Evolutionary conservation across 2,797 vertebrate species (phyloP).

Genomic region (Myotis planiceps): DNA sequence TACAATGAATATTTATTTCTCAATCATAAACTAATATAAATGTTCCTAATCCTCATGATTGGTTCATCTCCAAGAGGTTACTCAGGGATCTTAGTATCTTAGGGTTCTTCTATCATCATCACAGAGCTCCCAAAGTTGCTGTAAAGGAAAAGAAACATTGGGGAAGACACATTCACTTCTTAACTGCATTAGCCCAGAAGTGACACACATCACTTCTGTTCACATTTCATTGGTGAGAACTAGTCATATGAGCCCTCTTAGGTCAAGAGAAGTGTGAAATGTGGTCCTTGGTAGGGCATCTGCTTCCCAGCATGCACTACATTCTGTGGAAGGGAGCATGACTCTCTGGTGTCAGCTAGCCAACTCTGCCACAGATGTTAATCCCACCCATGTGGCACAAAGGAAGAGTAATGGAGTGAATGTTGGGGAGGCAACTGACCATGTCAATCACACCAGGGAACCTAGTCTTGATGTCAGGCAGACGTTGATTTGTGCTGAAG

Average conservation of each 20-base stretch:
- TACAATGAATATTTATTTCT: slow-evolving; percentile 31
- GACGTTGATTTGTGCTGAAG: slow-evolving; percentile 56
- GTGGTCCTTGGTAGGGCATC: background rate
- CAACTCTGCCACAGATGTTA: slow-evolving; percentile 38
- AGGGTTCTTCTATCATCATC: background rate
- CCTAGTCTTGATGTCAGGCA: slow-evolving; percentile 24
- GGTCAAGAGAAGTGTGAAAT: background rate
- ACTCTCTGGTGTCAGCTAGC: slow-evolving; percentile 9
- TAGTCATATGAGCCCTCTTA: background rate
- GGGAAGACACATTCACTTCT: background rate
- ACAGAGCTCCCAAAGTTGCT: background rate
- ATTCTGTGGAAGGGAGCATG: background rate
- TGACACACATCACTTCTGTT: background rate
- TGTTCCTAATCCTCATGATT: background rate
- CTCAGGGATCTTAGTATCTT: slow-evolving; percentile 14
- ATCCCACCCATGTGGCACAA: slow-evolving; percentile 43
- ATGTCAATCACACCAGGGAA: slow-evolving; percentile 36
- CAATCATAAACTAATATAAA: background rate
- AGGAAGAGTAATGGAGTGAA: slow-evolving; percentile 27
- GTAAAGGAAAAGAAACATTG: background rate
- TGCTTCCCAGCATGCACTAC: background rate
- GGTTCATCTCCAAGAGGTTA: background rate
- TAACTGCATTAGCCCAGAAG: background rate
- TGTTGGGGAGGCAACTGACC: slow-evolving; percentile 3
- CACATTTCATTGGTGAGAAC: background rate